phyloP scores from a whole-genome alignment of 1,140 invertebrate species.

The Hycleus cichorii region DNA sequence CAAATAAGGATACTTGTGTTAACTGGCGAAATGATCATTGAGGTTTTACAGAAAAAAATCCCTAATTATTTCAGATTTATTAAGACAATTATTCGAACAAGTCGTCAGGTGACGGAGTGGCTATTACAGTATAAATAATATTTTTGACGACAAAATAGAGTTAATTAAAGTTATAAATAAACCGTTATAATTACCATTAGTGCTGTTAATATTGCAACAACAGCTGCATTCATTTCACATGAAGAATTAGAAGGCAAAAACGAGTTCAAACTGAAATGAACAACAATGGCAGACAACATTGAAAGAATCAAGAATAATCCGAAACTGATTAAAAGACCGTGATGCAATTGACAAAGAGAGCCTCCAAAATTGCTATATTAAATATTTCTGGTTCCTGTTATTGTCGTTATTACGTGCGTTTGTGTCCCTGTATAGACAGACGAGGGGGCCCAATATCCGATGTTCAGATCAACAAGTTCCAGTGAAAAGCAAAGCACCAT shows the following conservation, averaged over 20 bases:
- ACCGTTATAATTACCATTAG: no score
- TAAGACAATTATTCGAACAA: no score
- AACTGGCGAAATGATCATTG: constrained; percentile 1
- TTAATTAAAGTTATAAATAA: no score
- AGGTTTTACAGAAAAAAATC: no score
- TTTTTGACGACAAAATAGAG: no score
- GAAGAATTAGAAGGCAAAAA: no score
- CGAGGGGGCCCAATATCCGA: constrained; percentile 21
- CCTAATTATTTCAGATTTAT: no score
- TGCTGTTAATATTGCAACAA: no score
- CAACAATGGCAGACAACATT: not conserved
- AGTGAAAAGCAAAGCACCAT: constrained; percentile 31
- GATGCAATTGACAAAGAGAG: not conserved
- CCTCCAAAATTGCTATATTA: constrained; percentile 35
- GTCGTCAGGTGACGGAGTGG: no score
- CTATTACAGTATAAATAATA: no score
- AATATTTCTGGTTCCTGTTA: constrained; percentile 27
- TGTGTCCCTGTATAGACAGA: no score
- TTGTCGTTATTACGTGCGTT: constrained; percentile 11
- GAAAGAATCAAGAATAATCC: constrained; percentile 16
- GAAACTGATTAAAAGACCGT: constrained; percentile 28
- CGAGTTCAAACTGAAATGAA: constrained; percentile 1
- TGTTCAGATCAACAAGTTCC: constrained; percentile 38
- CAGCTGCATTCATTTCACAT: no score
- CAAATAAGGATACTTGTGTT: constrained; percentile 15